Evolutionary conservation across 2,888 invertebrate species (phyloP).

Genomic region (Drosophila meridiana): DNA sequence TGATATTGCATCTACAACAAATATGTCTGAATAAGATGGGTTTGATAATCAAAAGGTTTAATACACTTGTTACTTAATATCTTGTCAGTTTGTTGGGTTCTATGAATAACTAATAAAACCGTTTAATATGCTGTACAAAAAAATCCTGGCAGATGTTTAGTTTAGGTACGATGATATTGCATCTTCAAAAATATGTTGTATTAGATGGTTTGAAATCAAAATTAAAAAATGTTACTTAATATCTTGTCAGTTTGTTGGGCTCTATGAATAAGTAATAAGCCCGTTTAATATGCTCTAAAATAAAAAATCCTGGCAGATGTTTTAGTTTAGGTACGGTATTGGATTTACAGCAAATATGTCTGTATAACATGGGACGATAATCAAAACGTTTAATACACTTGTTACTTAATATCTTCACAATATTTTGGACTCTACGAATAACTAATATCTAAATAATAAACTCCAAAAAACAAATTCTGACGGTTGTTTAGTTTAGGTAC

Average conservation of each 20-base stretch:
- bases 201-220: too few species aligned
- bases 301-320: neutral
- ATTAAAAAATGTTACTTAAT: too few species aligned
- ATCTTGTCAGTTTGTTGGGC: slow-evolving; percentile 9
- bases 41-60: neutral
- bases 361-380: neutral
- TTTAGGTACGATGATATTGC: too few species aligned
- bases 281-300: slow-evolving; percentile 14
- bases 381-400: neutral
- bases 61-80: neutral
- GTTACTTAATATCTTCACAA: neutral
- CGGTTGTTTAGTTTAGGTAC: too few species aligned
- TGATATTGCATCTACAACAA: neutral
- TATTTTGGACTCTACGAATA: neutral
- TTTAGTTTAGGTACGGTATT: neutral
- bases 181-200: too few species aligned
- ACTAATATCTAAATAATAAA: too few species aligned
- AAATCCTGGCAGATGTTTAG: too few species aligned
- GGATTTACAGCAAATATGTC: neutral
- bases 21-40: neutral
- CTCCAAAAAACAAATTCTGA: too few species aligned
- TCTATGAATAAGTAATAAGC: slow-evolving; percentile 21
- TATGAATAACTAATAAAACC: too few species aligned
- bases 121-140: too few species aligned
- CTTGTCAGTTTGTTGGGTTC: neutral